These are phyloP conservation scores for Dioctria rufipes DNA, from an alignment of 2,888 invertebrate genomes.

Conservation along the genomic window DNA sequence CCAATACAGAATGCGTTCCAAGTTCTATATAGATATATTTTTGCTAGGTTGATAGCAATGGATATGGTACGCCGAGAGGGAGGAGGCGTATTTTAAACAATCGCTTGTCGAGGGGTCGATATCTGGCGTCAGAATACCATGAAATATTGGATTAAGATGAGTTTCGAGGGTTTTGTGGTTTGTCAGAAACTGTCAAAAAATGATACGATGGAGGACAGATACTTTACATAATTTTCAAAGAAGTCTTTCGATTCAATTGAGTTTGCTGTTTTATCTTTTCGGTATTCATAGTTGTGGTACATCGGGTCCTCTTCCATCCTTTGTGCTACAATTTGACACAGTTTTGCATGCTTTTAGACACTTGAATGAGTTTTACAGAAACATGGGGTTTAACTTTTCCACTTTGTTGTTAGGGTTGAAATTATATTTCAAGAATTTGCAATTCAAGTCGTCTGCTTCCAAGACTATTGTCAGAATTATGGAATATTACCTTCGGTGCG, in stretches of 20 bases:
- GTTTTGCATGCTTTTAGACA: neutral
- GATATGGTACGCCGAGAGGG: neutral
- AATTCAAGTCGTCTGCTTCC: neutral
- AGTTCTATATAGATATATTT: neutral
- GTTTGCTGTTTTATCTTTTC: slow-evolving; percentile 29
- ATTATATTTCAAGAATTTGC: neutral
- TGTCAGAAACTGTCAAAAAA: slow-evolving; percentile 57
- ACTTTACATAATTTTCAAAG: slow-evolving; percentile 58
- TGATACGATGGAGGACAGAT: slow-evolving; percentile 55
- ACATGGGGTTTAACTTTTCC: neutral
- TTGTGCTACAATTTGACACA: neutral
- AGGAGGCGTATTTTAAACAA: slow-evolving; percentile 39
- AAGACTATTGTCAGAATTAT: no score
- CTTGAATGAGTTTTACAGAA: neutral
- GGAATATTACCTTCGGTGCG: no score
- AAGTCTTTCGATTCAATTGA: slow-evolving; percentile 53
- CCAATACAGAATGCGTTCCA: neutral
- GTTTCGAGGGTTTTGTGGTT: slow-evolving; percentile 56
- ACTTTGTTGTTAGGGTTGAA: neutral
- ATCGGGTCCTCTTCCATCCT: neutral
- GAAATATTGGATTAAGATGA: slow-evolving; percentile 59
- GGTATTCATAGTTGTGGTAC: slow-evolving; percentile 8
- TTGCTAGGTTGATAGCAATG: neutral
- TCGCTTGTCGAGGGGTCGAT: slow-evolving; percentile 39
- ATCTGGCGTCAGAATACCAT: slow-evolving; percentile 54